A percentile compares a stretch with the other conserved stretches of the same genome.
Evolutionary conservation across 2,888 invertebrate genomes (phyloP).

Genomic region (Scaptomyza tumidula): DNA sequence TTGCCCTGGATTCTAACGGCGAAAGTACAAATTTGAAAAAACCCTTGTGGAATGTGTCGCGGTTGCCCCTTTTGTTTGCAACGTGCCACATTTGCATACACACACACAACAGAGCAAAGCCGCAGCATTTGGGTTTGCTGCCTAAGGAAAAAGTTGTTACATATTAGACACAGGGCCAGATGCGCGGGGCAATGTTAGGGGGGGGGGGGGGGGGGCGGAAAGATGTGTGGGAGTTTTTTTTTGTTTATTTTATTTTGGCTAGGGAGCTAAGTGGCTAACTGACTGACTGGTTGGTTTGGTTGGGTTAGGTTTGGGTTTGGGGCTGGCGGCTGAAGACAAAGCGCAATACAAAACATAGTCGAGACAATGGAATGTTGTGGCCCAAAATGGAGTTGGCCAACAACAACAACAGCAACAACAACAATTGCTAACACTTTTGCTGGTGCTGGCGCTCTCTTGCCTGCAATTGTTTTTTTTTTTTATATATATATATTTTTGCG

Average conservation of each 20-base stretch:
- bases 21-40: too few species aligned
- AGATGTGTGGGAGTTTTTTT: slow-evolving; percentile 25
- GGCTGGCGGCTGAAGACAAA: slow-evolving; percentile 50
- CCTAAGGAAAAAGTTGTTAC: neutral
- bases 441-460: slow-evolving; percentile 22
- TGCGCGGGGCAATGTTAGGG: too few species aligned
- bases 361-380: slow-evolving; percentile 75
- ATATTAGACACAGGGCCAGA: neutral
- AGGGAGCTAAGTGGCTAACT: slow-evolving; percentile 5
- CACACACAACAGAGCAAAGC: neutral
- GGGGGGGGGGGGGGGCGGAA: neutral
- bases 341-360: slow-evolving; percentile 64
- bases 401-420: slow-evolving; percentile 35
- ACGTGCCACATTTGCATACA: neutral
- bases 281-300: slow-evolving; percentile 5
- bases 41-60: too few species aligned
- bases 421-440: slow-evolving; percentile 57
- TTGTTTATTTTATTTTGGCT: neutral
- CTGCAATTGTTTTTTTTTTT: slow-evolving; percentile 38
- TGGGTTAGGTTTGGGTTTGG: too few species aligned
- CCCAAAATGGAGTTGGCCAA: slow-evolving; percentile 76
- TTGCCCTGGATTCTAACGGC: too few species aligned
- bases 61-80: neutral
- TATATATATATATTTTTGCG: slow-evolving; percentile 29
- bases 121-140: neutral